Base-by-base conservation (phyloP, 2,888 invertebrate species). In the Conops quadrifasciatus region DNA sequence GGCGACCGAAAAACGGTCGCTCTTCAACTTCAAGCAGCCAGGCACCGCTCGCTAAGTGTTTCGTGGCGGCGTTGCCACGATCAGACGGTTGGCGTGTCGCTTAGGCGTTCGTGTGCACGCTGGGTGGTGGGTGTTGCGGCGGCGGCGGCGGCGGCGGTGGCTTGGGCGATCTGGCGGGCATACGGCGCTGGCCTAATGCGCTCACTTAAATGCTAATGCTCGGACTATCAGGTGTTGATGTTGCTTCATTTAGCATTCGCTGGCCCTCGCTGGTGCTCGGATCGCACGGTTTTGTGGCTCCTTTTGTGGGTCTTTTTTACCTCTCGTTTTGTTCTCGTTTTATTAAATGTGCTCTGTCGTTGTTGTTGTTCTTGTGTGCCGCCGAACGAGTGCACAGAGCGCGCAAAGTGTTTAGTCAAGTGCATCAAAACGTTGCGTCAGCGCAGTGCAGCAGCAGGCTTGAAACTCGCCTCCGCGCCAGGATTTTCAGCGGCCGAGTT, bases 221-320 rank as follows among this genome's bases (percentile, higher is more conserved):
- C 79, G 78, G 80, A 76, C 79, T 80, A 83, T 82, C 84, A 84
- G 83, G 84, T 84, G 84, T 84, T 83, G 82, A 83, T 81, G 81
- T 78, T 78, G 80, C 77, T 77, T 78, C 78, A 77, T 79, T 79
- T 77, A 75, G 72, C 73, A 73, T 74, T 75, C 47, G 58, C 49
- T 60, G 43, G 36, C 56, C 19, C 26, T 51, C 43, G 53, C 30
- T 65, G 56, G 43, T 26, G 24, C 28, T 56, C 16, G 15, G 2
- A 43, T 43, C 49, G 67, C 58, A 26, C 56, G 28, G 49, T 67
- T 56, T 49, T 24, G n/a, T 9, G 24, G 24, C 21, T 13, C 24
- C 26, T 26, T 28, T 24, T 58, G 7, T 26, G 28, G 3, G 5
- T 3, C 11, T n/a, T 15, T 49, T 19, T 49, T 15, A 19, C 15